These are phyloP conservation scores for Cephonodes hylas DNA, from an alignment of 2,888 invertebrate genomes.

Conservation along the genomic window DNA sequence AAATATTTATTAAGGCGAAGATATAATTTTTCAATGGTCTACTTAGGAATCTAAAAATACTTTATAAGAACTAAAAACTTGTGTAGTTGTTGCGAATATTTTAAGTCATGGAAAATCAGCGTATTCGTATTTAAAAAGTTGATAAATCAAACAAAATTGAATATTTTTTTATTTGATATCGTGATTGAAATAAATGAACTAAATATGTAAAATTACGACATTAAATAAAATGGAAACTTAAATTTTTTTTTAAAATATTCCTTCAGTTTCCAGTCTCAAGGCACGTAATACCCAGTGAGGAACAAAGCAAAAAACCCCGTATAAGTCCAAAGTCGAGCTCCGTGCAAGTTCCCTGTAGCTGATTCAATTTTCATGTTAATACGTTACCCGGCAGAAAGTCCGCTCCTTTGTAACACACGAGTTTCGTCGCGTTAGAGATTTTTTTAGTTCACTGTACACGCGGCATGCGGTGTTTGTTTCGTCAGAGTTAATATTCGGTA, in stretches of 20 bases:
- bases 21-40: no score
- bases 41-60: no score
- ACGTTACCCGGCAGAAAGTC: conserved; percentile 48
- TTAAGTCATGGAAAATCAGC: no score
- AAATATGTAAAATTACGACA: background rate
- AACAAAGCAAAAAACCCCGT: conserved; percentile 20
- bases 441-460: conserved; percentile 21
- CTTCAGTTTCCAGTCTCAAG: background rate
- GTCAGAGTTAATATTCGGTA: background rate
- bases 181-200: no score
- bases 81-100: no score
- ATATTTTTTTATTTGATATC: no score
- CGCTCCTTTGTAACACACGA: conserved; percentile 46
- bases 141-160: no score
- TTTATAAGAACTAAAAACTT: no score
- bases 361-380: conserved; percentile 75
- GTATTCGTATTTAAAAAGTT: no score
- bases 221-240: no score
- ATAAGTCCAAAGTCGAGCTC: conserved; percentile 38
- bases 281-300: background rate
- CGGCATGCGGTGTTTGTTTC: background rate
- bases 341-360: conserved; percentile 49
- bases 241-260: background rate
- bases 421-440: conserved; percentile 39
- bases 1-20: no score